Conservation (phyloP, 2,888 invertebrate genomes). For the Candidula unifasciata region DNA sequence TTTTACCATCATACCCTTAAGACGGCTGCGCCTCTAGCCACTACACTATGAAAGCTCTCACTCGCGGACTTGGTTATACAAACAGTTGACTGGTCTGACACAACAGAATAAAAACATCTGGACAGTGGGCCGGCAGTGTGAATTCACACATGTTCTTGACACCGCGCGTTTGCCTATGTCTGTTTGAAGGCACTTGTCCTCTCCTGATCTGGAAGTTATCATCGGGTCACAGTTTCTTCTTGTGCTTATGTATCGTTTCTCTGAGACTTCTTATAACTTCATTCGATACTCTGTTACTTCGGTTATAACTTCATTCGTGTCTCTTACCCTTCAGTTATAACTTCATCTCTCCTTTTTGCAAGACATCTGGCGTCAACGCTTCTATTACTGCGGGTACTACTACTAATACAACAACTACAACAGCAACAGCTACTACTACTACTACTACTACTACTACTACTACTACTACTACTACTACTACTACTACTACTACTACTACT, state of each 20-base stretch:
- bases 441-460: conserved; percentile 35
- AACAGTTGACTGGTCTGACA: background rate
- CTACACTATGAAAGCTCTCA: too few relatives aligned
- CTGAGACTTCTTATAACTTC: background rate
- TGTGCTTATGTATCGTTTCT: background rate
- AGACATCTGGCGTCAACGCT: background rate
- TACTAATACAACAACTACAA: background rate
- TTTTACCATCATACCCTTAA: too few relatives aligned
- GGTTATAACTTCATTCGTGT: background rate
- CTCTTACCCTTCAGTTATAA: background rate
- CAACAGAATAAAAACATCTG: conserved; percentile 21
- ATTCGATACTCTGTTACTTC: background rate
- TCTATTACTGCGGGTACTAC: too few relatives aligned
- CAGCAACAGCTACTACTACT: conserved; percentile 26
- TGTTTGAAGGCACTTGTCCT: conserved; percentile 24
- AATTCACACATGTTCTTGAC: conserved; percentile 4
- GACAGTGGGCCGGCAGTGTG: background rate
- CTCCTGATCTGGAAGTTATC: conserved; percentile 1
- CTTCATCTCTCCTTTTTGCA: background rate
- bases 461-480: conserved; percentile 23
- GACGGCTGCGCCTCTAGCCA: background rate
- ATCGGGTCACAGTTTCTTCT: background rate
- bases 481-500: too few relatives aligned
- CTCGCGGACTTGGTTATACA: background rate
- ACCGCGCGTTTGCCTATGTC: background rate